Evolutionary conservation across 1,140 invertebrate genomes (phyloP).

Genomic region (Sinonovacula constricta): DNA sequence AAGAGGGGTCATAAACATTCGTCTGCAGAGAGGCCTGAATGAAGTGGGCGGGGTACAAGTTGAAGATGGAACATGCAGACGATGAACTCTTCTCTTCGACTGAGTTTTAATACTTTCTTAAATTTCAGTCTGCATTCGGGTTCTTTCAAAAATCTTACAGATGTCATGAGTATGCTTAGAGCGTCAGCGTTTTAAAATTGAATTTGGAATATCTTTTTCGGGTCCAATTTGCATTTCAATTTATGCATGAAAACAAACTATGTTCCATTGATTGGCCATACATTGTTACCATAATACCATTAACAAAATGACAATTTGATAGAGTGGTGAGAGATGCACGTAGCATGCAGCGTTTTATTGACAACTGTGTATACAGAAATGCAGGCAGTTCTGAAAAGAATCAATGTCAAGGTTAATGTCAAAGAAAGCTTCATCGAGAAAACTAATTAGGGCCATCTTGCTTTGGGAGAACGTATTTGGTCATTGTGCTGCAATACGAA

Average conservation of each 20-base stretch:
- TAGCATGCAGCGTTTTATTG: background rate
- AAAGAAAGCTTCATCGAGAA: background rate
- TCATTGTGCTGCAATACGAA: background rate
- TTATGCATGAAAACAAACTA: background rate
- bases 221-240: background rate
- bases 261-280: too few species aligned
- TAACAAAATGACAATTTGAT: background rate
- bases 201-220: background rate
- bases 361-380: background rate
- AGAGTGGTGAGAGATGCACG: background rate
- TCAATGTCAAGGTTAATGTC: background rate
- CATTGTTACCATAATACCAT: too few species aligned
- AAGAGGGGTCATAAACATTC: constrained; percentile 44
- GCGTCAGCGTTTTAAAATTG: background rate
- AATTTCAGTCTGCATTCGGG: constrained; percentile 35
- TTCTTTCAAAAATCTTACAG: constrained; percentile 40
- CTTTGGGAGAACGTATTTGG: background rate
- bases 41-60: constrained; percentile 19
- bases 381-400: background rate
- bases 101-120: constrained; percentile 53
- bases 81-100: constrained; percentile 45
- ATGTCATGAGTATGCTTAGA: constrained; percentile 28
- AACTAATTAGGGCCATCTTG: background rate
- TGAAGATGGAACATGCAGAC: constrained; percentile 42
- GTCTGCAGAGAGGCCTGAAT: constrained; percentile 37